Evolutionary conservation across 2,113 vertebrate genomes (phyloP).

Genomic region (Mustela nigripes): DNA sequence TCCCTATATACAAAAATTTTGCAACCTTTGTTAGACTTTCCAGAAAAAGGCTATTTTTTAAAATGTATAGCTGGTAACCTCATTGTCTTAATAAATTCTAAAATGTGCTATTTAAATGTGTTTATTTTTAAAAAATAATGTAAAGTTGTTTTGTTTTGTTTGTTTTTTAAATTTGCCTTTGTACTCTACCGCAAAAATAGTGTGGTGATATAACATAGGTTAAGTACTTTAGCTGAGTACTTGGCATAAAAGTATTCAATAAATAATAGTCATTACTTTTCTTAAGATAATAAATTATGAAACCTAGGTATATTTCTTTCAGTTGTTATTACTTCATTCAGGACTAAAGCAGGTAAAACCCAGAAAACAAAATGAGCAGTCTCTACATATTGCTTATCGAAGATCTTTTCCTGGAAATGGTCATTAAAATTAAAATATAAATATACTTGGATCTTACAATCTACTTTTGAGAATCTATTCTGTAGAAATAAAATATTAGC

Average conservation of each 20-base stretch:
- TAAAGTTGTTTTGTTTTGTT: neutral
- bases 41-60: neutral
- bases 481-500: neutral
- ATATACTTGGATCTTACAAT: neutral
- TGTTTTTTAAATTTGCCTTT: neutral
- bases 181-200: neutral
- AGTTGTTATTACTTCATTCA: neutral
- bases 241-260: neutral
- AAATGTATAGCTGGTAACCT: neutral
- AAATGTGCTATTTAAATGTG: neutral
- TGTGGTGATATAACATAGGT: neutral
- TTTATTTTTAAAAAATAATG: neutral
- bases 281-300: neutral
- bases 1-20: constrained; percentile 8
- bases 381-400: neutral
- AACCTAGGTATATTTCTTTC: neutral
- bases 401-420: neutral
- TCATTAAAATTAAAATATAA: constrained; percentile 13
- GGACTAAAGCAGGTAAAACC: neutral
- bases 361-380: neutral
- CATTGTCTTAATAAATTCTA: neutral
- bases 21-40: neutral
- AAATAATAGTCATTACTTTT: neutral
- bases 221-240: neutral
- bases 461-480: neutral